A percentile compares a stretch with the other conserved stretches of the same genome.
These are phyloP conservation scores for Sarcophaga rosellei DNA, from an alignment of 2,888 invertebrate genomes.

Conservation along the genomic window DNA sequence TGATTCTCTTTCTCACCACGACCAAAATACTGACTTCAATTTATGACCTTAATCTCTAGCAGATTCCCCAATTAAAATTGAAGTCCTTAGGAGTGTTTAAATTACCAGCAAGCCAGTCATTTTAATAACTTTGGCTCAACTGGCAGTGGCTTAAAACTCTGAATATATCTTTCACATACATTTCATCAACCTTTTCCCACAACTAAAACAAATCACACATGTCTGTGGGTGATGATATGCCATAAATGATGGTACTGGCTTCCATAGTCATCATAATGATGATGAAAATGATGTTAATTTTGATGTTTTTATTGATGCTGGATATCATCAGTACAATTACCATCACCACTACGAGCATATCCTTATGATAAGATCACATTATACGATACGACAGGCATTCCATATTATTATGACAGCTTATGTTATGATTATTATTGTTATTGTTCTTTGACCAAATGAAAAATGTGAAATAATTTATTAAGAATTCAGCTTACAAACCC, in stretches of 20 bases:
- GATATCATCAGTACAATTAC: not conserved
- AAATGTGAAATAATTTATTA: slow-evolving; percentile 56
- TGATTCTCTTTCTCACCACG: too few species aligned
- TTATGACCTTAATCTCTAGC: too few species aligned
- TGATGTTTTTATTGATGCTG: not conserved
- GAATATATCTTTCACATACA: too few species aligned
- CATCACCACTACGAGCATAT: not conserved
- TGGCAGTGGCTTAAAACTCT: too few species aligned
- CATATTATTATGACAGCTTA: slow-evolving; percentile 58
- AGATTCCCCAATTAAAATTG: too few species aligned
- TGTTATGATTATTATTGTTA: slow-evolving; percentile 1
- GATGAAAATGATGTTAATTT: too few species aligned
- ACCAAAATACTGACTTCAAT: too few species aligned
- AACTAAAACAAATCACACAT: not conserved
- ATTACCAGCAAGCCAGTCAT: too few species aligned
- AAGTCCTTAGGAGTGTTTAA: too few species aligned
- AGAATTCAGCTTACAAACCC: slow-evolving; percentile 1
- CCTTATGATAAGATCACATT: slow-evolving; percentile 12
- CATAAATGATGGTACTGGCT: slow-evolving; percentile 8
- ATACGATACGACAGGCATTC: slow-evolving; percentile 16
- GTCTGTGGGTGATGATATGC: slow-evolving; percentile 5
- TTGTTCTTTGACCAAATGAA: slow-evolving; percentile 18
- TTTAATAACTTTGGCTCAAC: too few species aligned
- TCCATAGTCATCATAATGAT: not conserved
- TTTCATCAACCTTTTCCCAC: not conserved